A percentile compares a stretch with the other conserved stretches of the same genome.
phyloP scores from a whole-genome alignment of 92 coral and sea anemone species.

The Zoanthus sansibaricus region DNA sequence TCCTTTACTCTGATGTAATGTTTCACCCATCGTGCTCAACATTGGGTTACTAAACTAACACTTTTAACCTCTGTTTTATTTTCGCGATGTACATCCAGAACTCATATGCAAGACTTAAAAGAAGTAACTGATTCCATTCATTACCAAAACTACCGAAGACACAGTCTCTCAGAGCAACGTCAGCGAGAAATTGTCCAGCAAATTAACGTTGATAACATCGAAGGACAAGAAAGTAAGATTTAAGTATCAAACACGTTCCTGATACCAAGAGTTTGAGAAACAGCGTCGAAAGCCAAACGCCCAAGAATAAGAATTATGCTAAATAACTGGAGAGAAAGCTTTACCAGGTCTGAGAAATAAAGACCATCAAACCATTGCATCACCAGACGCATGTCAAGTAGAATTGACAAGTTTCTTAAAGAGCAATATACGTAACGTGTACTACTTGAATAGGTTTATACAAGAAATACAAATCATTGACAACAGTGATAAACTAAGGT shows the following conservation, averaged over 20 bases:
- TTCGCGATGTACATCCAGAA: constrained; percentile 54
- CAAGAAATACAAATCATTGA: too few species aligned
- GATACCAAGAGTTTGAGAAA: background rate
- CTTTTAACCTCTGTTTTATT: too few species aligned
- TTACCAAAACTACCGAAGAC: constrained; percentile 90
- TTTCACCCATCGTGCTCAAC: background rate
- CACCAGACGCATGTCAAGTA: background rate
- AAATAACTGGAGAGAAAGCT: background rate
- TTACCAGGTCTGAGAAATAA: background rate
- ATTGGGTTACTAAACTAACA: background rate
- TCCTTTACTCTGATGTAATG: too few species aligned
- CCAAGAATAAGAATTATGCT: background rate
- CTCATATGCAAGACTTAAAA: constrained; percentile 99
- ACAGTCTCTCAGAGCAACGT: constrained; percentile 74
- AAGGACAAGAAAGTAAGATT: constrained; percentile 90
- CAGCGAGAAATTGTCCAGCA: constrained; percentile 67
- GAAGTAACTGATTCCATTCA: constrained; percentile 96
- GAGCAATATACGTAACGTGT: too few species aligned
- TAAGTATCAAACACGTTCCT: background rate
- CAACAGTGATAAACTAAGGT: too few species aligned
- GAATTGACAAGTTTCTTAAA: background rate
- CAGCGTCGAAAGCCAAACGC: background rate
- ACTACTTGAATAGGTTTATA: too few species aligned
- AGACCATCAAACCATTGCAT: background rate
- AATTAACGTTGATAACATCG: constrained; percentile 68